phyloP scores from a whole-genome alignment of 2,113 vertebrate genomes.

The Chaenogobius annularis region DNA sequence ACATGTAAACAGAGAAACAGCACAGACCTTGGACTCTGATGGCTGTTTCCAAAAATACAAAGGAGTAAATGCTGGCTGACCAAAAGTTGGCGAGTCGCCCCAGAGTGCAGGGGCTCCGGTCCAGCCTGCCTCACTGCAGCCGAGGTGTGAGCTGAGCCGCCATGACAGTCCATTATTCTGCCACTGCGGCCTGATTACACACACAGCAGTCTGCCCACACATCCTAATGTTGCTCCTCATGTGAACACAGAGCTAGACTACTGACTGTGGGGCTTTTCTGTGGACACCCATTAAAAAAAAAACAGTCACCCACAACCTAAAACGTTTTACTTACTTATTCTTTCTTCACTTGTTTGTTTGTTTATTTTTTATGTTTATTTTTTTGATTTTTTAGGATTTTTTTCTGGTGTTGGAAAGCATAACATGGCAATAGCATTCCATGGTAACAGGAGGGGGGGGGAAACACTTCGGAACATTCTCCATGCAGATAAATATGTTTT shows the following conservation, averaged over 20 bases:
- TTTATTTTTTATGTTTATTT: no score
- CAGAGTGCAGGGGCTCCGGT: slow-evolving; percentile 32
- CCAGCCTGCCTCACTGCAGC: slow-evolving; percentile 53
- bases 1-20: slow-evolving; percentile 37
- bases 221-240: background rate
- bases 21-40: slow-evolving; percentile 45
- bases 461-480: no score
- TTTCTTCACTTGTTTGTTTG: no score
- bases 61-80: slow-evolving; percentile 60
- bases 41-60: slow-evolving; percentile 76
- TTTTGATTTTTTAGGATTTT: no score
- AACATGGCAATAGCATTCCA: no score
- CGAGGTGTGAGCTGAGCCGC: slow-evolving; percentile 60
- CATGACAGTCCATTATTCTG: slow-evolving; percentile 47
- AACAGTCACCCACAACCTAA: background rate
- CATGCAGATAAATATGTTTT: no score
- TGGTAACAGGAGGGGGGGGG: no score
- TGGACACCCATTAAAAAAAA: background rate
- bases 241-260: background rate
- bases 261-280: background rate
- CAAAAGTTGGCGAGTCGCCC: slow-evolving; percentile 62
- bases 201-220: slow-evolving; percentile 17
- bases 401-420: no score
- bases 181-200: slow-evolving; percentile 47
- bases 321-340: no score